A percentile compares a stretch with the other conserved stretches of the same genome.
Conservation (phyloP, 2,113 vertebrate species). For the Platycercus adscitus region DNA sequence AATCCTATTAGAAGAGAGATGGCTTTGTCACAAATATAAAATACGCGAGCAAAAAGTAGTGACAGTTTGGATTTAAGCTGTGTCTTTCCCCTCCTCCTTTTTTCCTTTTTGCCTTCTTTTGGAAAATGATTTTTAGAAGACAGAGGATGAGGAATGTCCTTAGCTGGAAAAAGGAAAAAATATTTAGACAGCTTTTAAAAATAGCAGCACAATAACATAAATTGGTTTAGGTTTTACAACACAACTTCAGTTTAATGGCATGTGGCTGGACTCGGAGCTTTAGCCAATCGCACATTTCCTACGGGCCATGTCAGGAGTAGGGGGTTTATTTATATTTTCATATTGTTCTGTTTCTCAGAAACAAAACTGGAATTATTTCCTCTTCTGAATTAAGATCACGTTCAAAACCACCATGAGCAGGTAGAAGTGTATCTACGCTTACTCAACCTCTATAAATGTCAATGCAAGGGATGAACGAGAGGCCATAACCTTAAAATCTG, state of each 20-base stretch:
- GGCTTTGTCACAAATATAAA: neutral
- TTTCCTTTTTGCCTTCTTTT: neutral
- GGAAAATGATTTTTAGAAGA: neutral
- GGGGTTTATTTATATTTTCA: neutral
- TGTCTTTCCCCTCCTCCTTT: neutral
- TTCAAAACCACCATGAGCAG: neutral
- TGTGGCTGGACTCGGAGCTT: neutral
- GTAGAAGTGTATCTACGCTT: neutral
- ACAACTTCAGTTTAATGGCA: neutral
- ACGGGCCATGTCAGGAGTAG: neutral
- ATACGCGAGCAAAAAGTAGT: neutral
- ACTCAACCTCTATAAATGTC: neutral
- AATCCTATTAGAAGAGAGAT: neutral
- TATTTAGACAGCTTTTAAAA: conserved; percentile 53
- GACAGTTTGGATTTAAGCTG: neutral
- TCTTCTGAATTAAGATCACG: neutral
- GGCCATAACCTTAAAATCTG: neutral
- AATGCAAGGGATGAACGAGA: neutral
- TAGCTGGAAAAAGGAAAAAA: conserved; percentile 26
- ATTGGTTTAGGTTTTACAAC: conserved; percentile 16
- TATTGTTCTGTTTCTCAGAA: neutral
- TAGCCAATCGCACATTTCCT: neutral
- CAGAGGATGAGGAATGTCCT: conserved; percentile 5
- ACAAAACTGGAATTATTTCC: neutral
- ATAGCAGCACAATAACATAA: neutral